Conservation (phyloP, 2,113 vertebrate species). For the Alexandromys fortis region DNA sequence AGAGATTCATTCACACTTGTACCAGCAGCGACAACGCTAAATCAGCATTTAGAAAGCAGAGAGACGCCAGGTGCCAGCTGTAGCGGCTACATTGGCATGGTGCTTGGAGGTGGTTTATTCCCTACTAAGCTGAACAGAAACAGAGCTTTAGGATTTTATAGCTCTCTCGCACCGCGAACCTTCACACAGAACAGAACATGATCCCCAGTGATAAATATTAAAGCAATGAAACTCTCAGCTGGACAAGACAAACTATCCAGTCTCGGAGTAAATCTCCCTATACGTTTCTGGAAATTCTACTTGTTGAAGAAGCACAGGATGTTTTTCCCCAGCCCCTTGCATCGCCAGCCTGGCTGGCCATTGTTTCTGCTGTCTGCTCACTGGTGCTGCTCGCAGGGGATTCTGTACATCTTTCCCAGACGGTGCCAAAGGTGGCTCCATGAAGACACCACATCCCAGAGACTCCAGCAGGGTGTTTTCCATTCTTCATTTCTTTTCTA, state of each 20-base stretch:
- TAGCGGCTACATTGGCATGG: neutral
- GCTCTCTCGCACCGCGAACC: constrained; percentile 11
- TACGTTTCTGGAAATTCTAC: constrained; percentile 55
- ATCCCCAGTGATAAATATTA: constrained; percentile 20
- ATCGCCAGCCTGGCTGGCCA: neutral
- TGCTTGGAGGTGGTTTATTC: neutral
- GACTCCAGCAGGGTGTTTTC: neutral
- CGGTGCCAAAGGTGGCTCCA: neutral
- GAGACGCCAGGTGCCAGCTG: neutral
- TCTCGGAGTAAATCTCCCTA: constrained; percentile 35
- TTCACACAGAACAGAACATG: constrained; percentile 40
- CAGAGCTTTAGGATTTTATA: constrained; percentile 44
- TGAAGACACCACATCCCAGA: neutral
- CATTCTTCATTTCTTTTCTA: neutral
- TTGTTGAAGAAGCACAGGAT: neutral
- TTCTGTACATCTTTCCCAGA: neutral
- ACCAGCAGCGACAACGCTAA: neutral
- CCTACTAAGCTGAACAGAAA: constrained; percentile 2
- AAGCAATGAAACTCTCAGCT: constrained; percentile 52
- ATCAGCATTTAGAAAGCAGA: constrained; percentile 2
- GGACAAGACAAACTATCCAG: constrained; percentile 59
- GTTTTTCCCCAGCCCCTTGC: neutral
- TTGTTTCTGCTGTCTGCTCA: neutral
- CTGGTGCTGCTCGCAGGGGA: neutral
- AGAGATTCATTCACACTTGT: neutral